Conservation (phyloP, 2,888 invertebrate species). For the Sesia bembeciformis region DNA sequence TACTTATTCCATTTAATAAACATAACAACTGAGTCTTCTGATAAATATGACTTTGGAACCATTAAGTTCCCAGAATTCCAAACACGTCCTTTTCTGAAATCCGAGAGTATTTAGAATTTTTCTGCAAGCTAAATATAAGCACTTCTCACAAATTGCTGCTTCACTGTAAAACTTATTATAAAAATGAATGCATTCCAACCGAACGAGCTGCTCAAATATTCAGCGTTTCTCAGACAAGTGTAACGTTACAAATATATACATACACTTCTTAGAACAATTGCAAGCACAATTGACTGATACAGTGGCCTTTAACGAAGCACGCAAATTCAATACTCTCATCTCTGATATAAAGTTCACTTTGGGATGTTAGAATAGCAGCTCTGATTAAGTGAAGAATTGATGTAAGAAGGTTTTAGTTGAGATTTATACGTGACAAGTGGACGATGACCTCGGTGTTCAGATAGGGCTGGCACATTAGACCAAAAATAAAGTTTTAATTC, state of each 20-base stretch:
- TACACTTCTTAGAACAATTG: slow-evolving; percentile 48
- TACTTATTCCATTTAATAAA: too few relatives aligned
- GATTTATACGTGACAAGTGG: slow-evolving; percentile 54
- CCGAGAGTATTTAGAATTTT: too few relatives aligned
- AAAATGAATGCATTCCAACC: slow-evolving; percentile 6
- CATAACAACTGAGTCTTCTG: too few relatives aligned
- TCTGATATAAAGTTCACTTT: slow-evolving; percentile 29
- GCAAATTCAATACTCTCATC: slow-evolving; percentile 28
- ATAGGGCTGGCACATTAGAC: neutral
- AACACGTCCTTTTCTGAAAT: too few relatives aligned
- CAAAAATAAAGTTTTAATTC: neutral
- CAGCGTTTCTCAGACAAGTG: slow-evolving; percentile 38
- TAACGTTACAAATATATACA: slow-evolving; percentile 38
- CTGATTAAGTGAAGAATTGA: slow-evolving; percentile 54
- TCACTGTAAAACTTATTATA: slow-evolving; percentile 2
- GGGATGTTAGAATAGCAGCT: slow-evolving; percentile 22
- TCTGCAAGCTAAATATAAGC: too few relatives aligned
- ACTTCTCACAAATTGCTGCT: neutral
- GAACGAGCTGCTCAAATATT: slow-evolving; percentile 37
- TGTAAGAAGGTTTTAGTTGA: slow-evolving; percentile 44
- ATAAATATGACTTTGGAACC: too few relatives aligned
- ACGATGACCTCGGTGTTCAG: slow-evolving; percentile 25
- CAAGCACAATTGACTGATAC: slow-evolving; percentile 24
- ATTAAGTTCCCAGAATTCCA: too few relatives aligned
- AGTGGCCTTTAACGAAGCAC: slow-evolving; percentile 13